These are phyloP conservation scores for Toxonevra muliebris DNA, from an alignment of 2,888 invertebrate genomes.

Conservation along the genomic window DNA sequence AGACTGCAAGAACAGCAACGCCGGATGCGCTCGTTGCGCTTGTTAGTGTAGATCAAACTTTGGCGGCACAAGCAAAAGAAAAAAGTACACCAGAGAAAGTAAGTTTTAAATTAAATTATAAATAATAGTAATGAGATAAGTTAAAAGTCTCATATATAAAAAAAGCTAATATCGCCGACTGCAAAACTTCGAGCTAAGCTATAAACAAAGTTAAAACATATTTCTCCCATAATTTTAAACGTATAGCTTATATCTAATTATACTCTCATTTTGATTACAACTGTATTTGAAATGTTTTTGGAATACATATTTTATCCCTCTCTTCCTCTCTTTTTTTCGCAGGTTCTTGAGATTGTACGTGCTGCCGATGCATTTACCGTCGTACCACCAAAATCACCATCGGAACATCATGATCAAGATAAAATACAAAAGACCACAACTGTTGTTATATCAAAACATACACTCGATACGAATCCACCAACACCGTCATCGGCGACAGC, in stretches of 20 bases:
- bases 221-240: no score
- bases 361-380: conserved; percentile 71
- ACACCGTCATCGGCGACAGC: conserved; percentile 53
- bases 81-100: conserved; percentile 85
- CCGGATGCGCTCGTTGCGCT: conserved; percentile 53
- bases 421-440: conserved; percentile 86
- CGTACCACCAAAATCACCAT: conserved; percentile 79
- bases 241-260: no score
- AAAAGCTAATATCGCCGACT: no score
- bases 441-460: conserved; percentile 93
- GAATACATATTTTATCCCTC: neutral
- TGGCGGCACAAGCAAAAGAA: conserved; percentile 72
- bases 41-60: conserved; percentile 54
- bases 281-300: neutral
- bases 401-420: conserved; percentile 69
- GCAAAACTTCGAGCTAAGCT: no score
- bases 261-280: neutral
- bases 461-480: conserved; percentile 71
- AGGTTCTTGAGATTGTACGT: conserved; percentile 90
- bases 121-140: neutral
- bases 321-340: conserved; percentile 21
- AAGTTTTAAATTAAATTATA: conserved; percentile 30
- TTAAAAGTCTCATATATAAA: neutral
- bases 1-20: conserved; percentile 18
- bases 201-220: no score